These are phyloP conservation scores for Manacus vitellinus DNA, from an alignment of 2,113 vertebrate species.

Conservation along the genomic window DNA sequence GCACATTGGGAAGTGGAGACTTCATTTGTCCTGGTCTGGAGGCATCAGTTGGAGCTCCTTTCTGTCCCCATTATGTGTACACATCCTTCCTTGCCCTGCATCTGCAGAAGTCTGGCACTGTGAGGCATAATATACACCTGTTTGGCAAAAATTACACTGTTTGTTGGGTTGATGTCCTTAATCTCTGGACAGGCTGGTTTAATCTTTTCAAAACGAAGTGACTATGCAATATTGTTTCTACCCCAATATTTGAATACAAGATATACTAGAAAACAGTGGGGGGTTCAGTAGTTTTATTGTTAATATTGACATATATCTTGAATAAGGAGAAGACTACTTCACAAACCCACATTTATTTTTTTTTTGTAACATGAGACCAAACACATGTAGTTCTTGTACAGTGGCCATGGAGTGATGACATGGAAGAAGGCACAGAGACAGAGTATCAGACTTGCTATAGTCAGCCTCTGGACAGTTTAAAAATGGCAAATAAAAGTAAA, in stretches of 20 bases:
- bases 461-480: neutral
- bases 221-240: neutral
- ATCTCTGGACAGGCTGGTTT: neutral
- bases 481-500: neutral
- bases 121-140: too few species aligned
- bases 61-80: neutral
- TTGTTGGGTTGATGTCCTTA: neutral
- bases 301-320: neutral
- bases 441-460: neutral
- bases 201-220: neutral
- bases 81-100: neutral
- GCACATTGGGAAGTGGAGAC: neutral
- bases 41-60: neutral
- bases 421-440: neutral
- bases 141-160: accelerated
- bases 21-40: neutral
- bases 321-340: neutral
- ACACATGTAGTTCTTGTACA: neutral
- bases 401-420: accelerated
- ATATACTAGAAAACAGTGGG: neutral
- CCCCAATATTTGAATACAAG: neutral
- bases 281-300: neutral
- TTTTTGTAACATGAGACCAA: neutral
- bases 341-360: neutral
- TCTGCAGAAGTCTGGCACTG: neutral